Percentiles rank a stretch among this genome's conserved stretches.
Conservation (phyloP, 2,113 vertebrate genomes). For the Gila orcuttii region DNA sequence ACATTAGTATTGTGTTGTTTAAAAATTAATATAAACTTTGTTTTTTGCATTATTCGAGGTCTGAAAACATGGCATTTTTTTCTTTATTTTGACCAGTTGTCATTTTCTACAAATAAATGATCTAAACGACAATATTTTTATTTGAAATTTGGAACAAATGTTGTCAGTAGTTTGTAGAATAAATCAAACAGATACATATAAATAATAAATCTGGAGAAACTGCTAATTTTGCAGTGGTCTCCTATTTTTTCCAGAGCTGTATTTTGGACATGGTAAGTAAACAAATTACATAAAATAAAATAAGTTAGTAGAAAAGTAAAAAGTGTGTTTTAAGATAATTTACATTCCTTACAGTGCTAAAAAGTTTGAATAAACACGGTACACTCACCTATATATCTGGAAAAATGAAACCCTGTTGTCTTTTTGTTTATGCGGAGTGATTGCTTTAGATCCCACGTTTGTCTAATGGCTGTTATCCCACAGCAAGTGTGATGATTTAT, state of each 20-base stretch:
- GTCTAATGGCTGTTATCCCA: slow-evolving; percentile 51
- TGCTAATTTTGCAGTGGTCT: too few relatives aligned
- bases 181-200: too few relatives aligned
- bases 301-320: background rate
- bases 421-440: slow-evolving; percentile 38
- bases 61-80: too few relatives aligned
- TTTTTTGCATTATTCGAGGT: too few relatives aligned
- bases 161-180: too few relatives aligned
- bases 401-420: background rate
- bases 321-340: background rate
- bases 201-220: too few relatives aligned
- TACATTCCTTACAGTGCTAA: background rate
- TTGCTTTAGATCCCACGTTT: slow-evolving; percentile 37
- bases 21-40: too few relatives aligned
- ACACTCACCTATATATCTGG: background rate
- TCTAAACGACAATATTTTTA: too few relatives aligned
- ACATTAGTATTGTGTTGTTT: too few relatives aligned
- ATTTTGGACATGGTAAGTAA: background rate
- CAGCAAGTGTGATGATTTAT: slow-evolving; percentile 65
- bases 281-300: background rate
- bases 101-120: too few relatives aligned
- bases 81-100: too few relatives aligned
- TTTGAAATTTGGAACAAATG: too few relatives aligned
- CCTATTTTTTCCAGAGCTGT: background rate
- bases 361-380: background rate